Conservation (phyloP, 2,888 invertebrate genomes). For the Saturnia japonica region DNA sequence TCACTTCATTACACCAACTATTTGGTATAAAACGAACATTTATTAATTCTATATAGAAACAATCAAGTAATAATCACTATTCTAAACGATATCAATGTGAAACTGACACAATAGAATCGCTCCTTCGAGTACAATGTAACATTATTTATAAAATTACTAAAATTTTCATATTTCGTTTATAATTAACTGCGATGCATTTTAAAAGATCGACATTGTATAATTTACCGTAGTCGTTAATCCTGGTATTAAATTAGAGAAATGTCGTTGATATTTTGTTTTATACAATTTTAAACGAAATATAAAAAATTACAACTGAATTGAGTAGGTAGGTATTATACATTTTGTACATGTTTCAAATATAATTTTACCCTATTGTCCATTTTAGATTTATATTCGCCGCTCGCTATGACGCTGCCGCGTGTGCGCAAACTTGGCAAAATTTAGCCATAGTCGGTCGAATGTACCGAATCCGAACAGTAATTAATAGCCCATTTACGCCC, state of each 20-base stretch:
- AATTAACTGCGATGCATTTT: constrained; percentile 30
- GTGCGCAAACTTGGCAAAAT: not conserved
- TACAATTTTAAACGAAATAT: not conserved
- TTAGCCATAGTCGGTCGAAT: not conserved
- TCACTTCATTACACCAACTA: constrained; percentile 46
- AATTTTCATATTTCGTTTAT: constrained; percentile 32
- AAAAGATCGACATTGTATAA: not conserved
- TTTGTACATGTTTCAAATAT: not conserved
- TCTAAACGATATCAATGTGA: constrained; percentile 39
- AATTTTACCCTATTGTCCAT: constrained; percentile 7
- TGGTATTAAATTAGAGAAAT: no score
- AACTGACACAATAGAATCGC: not conserved
- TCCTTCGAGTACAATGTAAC: constrained; percentile 32
- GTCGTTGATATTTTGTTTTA: no score
- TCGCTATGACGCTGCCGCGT: no score
- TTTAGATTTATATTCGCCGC: not conserved
- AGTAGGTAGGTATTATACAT: not conserved
- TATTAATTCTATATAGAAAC: constrained; percentile 46
- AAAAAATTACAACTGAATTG: not conserved
- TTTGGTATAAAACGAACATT: constrained; percentile 48
- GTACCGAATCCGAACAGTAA: not conserved
- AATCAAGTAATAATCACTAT: constrained; percentile 39
- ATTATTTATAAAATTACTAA: constrained; percentile 36
- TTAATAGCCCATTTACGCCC: not conserved
- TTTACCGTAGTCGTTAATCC: no score